phyloP scores from a whole-genome alignment of 2,888 invertebrate species.

The Troilus luridus region DNA sequence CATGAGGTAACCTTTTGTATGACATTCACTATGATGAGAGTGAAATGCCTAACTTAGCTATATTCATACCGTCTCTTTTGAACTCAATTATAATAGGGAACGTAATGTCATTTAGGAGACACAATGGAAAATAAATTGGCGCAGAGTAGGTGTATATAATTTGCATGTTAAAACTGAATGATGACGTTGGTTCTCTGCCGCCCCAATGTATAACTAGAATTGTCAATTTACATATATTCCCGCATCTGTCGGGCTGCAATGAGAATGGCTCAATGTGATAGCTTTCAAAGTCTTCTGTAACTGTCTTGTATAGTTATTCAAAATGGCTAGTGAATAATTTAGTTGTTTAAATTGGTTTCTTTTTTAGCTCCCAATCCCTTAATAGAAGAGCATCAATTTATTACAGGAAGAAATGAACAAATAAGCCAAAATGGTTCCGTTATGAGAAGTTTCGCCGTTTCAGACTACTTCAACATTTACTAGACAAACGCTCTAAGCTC shows the following conservation, averaged over 20 bases:
- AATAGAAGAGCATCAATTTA: too few relatives aligned
- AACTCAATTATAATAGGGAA: background rate
- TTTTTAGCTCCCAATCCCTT: too few relatives aligned
- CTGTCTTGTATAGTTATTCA: background rate
- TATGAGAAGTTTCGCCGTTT: too few relatives aligned
- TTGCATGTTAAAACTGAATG: constrained; percentile 1
- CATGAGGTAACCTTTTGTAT: too few relatives aligned
- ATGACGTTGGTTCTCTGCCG: background rate
- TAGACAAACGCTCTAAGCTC: too few relatives aligned
- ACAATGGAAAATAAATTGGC: background rate
- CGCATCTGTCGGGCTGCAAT: background rate
- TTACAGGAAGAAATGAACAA: too few relatives aligned
- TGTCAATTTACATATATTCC: background rate
- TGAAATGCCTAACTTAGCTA: background rate
- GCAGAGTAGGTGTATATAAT: background rate
- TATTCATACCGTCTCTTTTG: background rate
- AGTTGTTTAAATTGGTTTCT: background rate
- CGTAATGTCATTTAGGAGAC: background rate
- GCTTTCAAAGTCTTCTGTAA: background rate
- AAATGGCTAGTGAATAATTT: background rate
- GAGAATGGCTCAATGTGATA: background rate
- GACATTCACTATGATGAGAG: background rate
- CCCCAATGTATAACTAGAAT: background rate
- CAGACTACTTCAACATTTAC: too few relatives aligned
- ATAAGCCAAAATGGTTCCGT: too few relatives aligned